These are phyloP conservation scores for Hydrochoerus hydrochaeris DNA, from an alignment of 2,113 vertebrate species.

Conservation along the genomic window DNA sequence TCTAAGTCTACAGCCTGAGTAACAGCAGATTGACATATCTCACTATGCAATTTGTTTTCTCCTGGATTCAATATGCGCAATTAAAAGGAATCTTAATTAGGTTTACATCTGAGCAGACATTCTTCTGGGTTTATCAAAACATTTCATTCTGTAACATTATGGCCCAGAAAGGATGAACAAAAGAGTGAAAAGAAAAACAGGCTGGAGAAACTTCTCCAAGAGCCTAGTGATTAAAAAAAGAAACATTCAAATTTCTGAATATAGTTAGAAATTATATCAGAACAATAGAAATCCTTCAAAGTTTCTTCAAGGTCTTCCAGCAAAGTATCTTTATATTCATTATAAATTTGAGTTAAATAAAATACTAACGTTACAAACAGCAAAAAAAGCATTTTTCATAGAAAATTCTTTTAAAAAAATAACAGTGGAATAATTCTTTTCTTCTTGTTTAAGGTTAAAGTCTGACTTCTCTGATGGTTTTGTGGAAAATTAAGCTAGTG, in stretches of 20 bases:
- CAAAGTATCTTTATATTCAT: background rate
- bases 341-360: constrained; percentile 43
- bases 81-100: constrained; percentile 74
- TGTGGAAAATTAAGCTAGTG: background rate
- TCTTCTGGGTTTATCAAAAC: constrained; percentile 56
- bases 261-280: constrained; percentile 58
- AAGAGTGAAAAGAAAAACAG: constrained; percentile 67
- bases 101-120: constrained; percentile 60
- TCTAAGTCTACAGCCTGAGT: constrained; percentile 48
- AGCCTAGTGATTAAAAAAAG: constrained; percentile 64
- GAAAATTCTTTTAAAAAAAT: constrained; percentile 49
- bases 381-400: background rate
- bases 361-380: constrained; percentile 36
- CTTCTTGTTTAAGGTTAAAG: background rate
- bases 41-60: constrained; percentile 59
- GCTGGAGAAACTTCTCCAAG: constrained; percentile 67
- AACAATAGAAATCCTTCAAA: constrained; percentile 75
- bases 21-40: constrained; percentile 41
- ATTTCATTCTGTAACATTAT: constrained; percentile 30
- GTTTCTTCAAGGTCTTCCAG: constrained; percentile 69
- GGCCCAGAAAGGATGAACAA: constrained; percentile 65
- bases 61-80: constrained; percentile 57
- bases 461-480: background rate
- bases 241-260: constrained; percentile 72
- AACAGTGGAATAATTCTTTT: constrained; percentile 41